These are phyloP conservation scores for Harmothoe impar DNA, from an alignment of 2,888 invertebrate species.

Conservation along the genomic window DNA sequence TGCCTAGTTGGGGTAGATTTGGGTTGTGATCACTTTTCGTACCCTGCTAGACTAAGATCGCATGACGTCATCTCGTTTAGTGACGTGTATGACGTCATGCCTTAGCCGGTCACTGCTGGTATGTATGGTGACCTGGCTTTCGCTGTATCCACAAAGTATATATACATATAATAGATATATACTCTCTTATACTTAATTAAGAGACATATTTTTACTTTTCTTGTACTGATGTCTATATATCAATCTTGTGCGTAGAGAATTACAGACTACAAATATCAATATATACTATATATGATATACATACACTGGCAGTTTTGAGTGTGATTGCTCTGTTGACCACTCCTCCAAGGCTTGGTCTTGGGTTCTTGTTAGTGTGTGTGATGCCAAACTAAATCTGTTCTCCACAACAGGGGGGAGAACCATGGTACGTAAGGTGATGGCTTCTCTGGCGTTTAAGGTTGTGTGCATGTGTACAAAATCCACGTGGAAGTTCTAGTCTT, in stretches of 20 bases:
- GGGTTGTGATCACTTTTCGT: constrained; percentile 52
- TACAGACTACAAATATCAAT: constrained; percentile 16
- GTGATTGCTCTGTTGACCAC: constrained; percentile 43
- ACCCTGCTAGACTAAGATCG: constrained; percentile 54
- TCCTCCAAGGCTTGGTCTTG: constrained; percentile 30
- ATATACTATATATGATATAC: constrained; percentile 39
- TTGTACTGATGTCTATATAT: neutral
- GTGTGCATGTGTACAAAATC: constrained; percentile 59
- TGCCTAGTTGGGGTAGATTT: constrained; percentile 56
- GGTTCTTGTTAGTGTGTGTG: constrained; percentile 15
- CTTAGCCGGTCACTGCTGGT: constrained; percentile 44
- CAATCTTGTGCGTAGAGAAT: constrained; percentile 42
- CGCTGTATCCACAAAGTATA: constrained; percentile 19
- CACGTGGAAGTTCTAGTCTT: neutral
- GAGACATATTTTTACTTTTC: constrained; percentile 1
- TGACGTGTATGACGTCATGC: constrained; percentile 57
- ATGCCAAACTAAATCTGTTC: constrained; percentile 52
- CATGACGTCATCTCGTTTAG: constrained; percentile 59
- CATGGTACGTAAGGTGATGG: constrained; percentile 58
- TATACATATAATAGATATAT: constrained; percentile 9
- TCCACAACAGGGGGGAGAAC: constrained; percentile 29
- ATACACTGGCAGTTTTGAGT: constrained; percentile 27
- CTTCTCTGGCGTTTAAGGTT: constrained; percentile 31
- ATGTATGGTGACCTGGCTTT: constrained; percentile 55
- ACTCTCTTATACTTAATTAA: constrained; percentile 30